Percentiles rank a stretch among this genome's conserved stretches.
Conservation (phyloP, 35 echinoderm and acorn worm genomes). For the Chiridota heheva region DNA sequence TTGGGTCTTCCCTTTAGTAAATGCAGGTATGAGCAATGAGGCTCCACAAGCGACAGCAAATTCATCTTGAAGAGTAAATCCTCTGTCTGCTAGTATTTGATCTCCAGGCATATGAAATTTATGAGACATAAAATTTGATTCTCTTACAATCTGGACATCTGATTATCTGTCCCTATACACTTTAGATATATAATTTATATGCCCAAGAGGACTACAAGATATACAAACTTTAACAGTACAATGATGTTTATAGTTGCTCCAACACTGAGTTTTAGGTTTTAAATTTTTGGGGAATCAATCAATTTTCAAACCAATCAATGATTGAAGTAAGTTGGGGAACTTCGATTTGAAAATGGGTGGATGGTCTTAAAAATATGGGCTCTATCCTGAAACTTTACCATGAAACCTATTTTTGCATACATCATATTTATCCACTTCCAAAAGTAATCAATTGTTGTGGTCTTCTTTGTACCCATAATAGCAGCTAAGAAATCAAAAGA, state of each 20-base stretch:
- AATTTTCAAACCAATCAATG: slow-evolving; percentile 25
- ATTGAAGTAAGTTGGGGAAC: not conserved
- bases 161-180: not conserved
- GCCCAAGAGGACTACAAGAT: not conserved
- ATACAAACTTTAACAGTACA: slow-evolving; percentile 10
- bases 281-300: not conserved
- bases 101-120: slow-evolving; percentile 44
- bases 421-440: slow-evolving; percentile 28
- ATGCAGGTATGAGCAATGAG: slow-evolving; percentile 39
- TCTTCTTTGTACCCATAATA: not conserved
- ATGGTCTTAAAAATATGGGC: not conserved
- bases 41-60: slow-evolving; percentile 20
- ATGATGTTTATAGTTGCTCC: not conserved
- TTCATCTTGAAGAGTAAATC: slow-evolving; percentile 52
- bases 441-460: slow-evolving; percentile 2
- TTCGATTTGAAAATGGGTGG: slow-evolving; percentile 2
- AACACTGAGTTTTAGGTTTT: not conserved
- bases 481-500: slow-evolving; percentile 15
- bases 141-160: slow-evolving; percentile 21
- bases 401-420: slow-evolving; percentile 3
- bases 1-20: slow-evolving; percentile 54
- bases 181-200: not conserved
- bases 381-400: not conserved
- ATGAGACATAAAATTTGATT: slow-evolving; percentile 22
- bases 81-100: slow-evolving; percentile 48